Base-by-base conservation (phyloP, 2,113 vertebrate species). In the Morone saxatilis region DNA sequence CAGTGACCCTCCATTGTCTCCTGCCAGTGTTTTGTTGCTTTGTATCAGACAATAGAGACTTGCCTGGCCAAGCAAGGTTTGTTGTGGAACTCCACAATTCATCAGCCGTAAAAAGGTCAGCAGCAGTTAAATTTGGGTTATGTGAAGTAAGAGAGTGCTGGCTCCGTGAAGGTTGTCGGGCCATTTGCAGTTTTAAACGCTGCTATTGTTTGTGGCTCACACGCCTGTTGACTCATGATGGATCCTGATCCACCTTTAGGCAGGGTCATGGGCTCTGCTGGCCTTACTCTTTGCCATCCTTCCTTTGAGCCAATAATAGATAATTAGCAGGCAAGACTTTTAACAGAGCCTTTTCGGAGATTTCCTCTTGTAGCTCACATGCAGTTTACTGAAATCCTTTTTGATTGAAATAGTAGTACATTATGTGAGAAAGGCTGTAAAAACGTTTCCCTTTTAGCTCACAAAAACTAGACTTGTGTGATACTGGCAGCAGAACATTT, bases 1-100 rank as follows among this genome's bases (percentile, higher is more conserved):
- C 76, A 17, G 65, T 85, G 89, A 91, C 89, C 90, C 75, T 83
- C 80, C 71, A 91, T 93, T 93, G 91, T 93, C 83, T 86, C 59
- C 71, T 45, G 68, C 75, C 76, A 53, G 60, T 31, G 61, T 86
- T 86, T 56, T 82, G 65, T 43, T 69, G 76, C 50, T 82, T 45
- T 6, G 76, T 25, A 59, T 81, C 71, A 85, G 82, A 88, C 86
- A 87, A 89, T 88, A 77, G 84, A 82, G 54, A 19, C 59, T 38
- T 78, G 22, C 6, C 43, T 65, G 83, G 75, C 48, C 47, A 38
- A 72, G 78, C 20, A 57, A 43, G 20, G 22, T 75, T 71, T 75
- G 75, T 56, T 25, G 9, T 75, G 45, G 76, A 88, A 36, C 47
- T 13, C 66, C 22, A 60, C 88, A 88, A 85, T 89, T 75, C 78